A percentile compares a stretch with the other conserved stretches of the same genome.
Evolutionary conservation across 2,888 invertebrate species (phyloP).

Genomic region (Drosophila stalkeri): DNA sequence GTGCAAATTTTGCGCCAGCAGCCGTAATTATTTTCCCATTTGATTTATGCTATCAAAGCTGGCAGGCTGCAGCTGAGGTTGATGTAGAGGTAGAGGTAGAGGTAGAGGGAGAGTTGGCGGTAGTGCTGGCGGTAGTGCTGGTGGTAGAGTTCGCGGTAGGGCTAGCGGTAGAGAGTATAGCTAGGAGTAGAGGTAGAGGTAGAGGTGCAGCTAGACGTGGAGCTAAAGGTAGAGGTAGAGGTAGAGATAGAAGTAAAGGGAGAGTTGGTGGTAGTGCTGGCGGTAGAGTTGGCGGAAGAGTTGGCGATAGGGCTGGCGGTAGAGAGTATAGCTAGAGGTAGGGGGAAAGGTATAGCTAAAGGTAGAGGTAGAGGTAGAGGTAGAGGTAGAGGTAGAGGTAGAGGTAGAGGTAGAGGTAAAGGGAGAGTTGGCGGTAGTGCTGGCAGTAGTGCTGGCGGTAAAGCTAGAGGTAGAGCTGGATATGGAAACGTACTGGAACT

Average conservation of each 20-base stretch:
- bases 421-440: neutral
- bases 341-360: neutral
- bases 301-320: neutral
- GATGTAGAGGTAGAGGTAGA: neutral
- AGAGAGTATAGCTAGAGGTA: no score
- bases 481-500: neutral
- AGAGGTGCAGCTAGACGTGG: neutral
- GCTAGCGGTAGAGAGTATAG: no score
- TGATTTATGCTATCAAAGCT: slow-evolving; percentile 79
- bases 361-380: neutral
- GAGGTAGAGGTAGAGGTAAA: neutral
- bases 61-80: slow-evolving; percentile 12
- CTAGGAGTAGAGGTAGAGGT: neutral
- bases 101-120: no score
- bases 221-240: no score
- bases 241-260: no score
- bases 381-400: neutral
- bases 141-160: neutral
- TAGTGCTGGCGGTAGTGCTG: neutral
- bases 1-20: slow-evolving; percentile 76
- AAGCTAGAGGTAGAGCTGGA: neutral
- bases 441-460: neutral
- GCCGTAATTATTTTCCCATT: slow-evolving; percentile 81
- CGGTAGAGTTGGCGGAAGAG: no score
- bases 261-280: no score